phyloP scores from a whole-genome alignment of 2,113 vertebrate species.

The Polypterus senegalus region DNA sequence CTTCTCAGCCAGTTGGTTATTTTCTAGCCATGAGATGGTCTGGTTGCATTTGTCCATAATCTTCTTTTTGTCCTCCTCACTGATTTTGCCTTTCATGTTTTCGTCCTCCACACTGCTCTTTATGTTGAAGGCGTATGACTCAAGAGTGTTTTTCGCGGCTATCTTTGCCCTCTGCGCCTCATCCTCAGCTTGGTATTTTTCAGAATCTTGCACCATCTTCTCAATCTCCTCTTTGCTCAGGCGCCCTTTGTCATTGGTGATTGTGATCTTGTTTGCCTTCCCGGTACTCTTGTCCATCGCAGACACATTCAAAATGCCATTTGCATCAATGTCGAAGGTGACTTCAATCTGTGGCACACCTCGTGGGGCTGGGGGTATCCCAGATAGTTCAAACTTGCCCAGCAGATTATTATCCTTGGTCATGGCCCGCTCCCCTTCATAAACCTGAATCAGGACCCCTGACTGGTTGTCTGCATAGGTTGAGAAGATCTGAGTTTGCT shows the following conservation, averaged over 20 bases:
- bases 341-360: constrained; percentile 15
- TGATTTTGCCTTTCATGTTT: constrained; percentile 10
- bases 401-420: constrained; percentile 15
- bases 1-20: constrained; percentile 19
- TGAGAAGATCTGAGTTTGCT: constrained; percentile 69
- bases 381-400: constrained; percentile 13
- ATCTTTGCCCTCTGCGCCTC: constrained; percentile 19
- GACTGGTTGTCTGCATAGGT: constrained; percentile 21
- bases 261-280: constrained; percentile 15
- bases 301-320: constrained; percentile 13
- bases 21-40: constrained; percentile 18
- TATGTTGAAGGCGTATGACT: constrained; percentile 16
- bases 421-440: constrained; percentile 12
- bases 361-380: constrained; percentile 10
- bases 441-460: constrained; percentile 13
- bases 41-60: constrained; percentile 21
- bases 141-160: constrained; percentile 20
- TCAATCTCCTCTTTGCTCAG: constrained; percentile 24
- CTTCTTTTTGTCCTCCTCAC: constrained; percentile 13
- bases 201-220: constrained; percentile 19
- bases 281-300: constrained; percentile 15
- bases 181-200: constrained; percentile 20
- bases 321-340: constrained; percentile 13
- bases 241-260: constrained; percentile 20
- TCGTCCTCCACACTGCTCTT: constrained; percentile 8